Conservation (phyloP, 1,140 invertebrate genomes). For the Galleria mellonella region DNA sequence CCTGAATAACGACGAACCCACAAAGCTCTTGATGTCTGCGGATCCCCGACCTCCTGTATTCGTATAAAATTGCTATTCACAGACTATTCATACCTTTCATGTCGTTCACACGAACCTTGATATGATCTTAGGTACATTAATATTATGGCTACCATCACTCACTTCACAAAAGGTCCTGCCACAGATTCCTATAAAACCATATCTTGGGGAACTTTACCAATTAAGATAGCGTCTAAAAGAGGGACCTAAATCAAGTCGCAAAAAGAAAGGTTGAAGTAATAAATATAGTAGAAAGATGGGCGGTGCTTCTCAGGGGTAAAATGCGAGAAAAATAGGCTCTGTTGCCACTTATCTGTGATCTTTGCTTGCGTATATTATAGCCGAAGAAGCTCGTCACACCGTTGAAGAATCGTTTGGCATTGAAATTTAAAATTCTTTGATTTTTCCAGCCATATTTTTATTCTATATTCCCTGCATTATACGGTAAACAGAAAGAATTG, state of each 20-base stretch:
- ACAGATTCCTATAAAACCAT: constrained; percentile 1
- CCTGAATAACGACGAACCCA: too few species aligned
- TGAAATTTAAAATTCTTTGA: too few species aligned
- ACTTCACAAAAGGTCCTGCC: constrained; percentile 1
- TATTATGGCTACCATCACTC: not conserved
- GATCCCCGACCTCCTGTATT: too few species aligned
- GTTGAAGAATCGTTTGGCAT: too few species aligned
- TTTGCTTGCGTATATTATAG: constrained; percentile 30
- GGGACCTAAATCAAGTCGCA: constrained; percentile 50
- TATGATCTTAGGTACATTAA: not conserved
- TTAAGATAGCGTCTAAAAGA: constrained; percentile 42
- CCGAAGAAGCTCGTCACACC: constrained; percentile 12
- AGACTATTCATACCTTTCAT: too few species aligned
- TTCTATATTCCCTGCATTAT: too few species aligned
- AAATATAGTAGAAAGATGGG: constrained; percentile 47
- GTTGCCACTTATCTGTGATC: constrained; percentile 34
- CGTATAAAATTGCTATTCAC: too few species aligned
- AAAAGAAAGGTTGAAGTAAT: constrained; percentile 44
- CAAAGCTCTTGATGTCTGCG: too few species aligned
- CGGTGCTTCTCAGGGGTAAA: constrained; percentile 30
- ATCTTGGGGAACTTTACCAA: constrained; percentile 30
- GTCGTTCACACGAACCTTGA: too few species aligned
- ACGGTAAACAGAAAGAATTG: too few species aligned
- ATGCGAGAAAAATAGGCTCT: constrained; percentile 50
- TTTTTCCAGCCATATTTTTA: too few species aligned